phyloP scores from a whole-genome alignment of 53 echinoderm and acorn worm genomes.

The Apostichopus leukothele region DNA sequence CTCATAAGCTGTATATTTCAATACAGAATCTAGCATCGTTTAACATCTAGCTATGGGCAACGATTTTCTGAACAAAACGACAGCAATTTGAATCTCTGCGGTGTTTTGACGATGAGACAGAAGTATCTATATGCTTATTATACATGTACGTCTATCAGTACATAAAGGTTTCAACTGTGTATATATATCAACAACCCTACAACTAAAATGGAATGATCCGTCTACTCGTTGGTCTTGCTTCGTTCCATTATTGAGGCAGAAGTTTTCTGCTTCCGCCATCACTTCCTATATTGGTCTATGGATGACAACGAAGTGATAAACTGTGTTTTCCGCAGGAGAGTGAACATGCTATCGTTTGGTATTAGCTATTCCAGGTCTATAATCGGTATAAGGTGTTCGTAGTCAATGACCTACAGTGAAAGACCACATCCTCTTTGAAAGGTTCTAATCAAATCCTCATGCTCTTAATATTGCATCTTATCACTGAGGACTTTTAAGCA shows the following conservation, averaged over 20 bases:
- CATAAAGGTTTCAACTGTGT: no score
- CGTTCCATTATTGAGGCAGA: conserved; percentile 28
- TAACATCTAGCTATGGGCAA: no score
- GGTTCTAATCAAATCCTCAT: not conserved
- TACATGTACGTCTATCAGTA: no score
- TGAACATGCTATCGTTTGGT: conserved; percentile 8
- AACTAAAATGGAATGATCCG: conserved; percentile 36
- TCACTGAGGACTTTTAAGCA: not conserved
- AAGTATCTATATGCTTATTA: no score
- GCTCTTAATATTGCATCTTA: not conserved
- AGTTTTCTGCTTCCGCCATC: conserved; percentile 47
- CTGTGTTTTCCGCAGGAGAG: conserved; percentile 25
- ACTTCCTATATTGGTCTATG: conserved; percentile 44
- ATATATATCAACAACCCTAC: not conserved
- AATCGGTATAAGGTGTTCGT: not conserved
- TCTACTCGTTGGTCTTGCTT: conserved; percentile 26
- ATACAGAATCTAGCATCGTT: no score
- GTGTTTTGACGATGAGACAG: no score
- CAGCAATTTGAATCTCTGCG: no score
- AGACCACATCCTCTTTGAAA: conserved; percentile 31
- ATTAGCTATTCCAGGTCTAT: not conserved
- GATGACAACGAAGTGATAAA: conserved; percentile 36
- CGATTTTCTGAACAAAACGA: no score
- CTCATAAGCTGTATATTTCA: no score
- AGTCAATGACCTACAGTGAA: not conserved